These are phyloP conservation scores for Orthosia cruda DNA, from an alignment of 2,888 invertebrate genomes.

Conservation along the genomic window DNA sequence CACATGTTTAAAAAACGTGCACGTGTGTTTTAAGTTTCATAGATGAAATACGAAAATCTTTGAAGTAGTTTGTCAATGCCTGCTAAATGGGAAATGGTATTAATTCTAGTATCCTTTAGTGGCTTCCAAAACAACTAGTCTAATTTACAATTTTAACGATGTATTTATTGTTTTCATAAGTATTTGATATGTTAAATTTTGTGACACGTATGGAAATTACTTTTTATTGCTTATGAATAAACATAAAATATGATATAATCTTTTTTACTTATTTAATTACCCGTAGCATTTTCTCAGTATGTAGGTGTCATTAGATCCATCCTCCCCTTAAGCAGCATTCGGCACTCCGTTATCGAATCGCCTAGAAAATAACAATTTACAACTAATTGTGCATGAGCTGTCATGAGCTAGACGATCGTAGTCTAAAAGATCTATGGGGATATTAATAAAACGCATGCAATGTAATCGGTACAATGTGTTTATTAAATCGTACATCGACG, in stretches of 20 bases:
- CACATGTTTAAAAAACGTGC: conserved; percentile 80
- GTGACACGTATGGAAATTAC: conserved; percentile 88
- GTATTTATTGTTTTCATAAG: conserved; percentile 81
- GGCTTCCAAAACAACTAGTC: conserved; percentile 81
- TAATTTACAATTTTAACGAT: conserved; percentile 77
- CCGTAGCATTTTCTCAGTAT: background rate
- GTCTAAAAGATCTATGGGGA: background rate
- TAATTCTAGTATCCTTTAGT: conserved; percentile 78
- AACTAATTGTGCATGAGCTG: background rate
- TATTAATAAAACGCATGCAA: conserved; percentile 56
- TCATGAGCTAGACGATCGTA: background rate
- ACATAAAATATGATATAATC: conserved; percentile 81
- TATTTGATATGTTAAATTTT: conserved; percentile 85
- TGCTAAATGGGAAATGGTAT: conserved; percentile 59
- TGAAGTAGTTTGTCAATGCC: conserved; percentile 76
- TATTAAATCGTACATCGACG: conserved; percentile 90
- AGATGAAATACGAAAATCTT: conserved; percentile 49
- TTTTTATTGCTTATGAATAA: conserved; percentile 92
- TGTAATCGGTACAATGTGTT: conserved; percentile 85
- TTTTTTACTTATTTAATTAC: conserved; percentile 66
- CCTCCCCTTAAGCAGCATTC: background rate
- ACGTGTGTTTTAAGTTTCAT: conserved; percentile 65
- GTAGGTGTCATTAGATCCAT: background rate
- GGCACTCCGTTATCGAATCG: background rate
- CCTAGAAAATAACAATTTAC: background rate